Conservation (phyloP, 2,797 vertebrate species). For the Catharus ustulatus region DNA sequence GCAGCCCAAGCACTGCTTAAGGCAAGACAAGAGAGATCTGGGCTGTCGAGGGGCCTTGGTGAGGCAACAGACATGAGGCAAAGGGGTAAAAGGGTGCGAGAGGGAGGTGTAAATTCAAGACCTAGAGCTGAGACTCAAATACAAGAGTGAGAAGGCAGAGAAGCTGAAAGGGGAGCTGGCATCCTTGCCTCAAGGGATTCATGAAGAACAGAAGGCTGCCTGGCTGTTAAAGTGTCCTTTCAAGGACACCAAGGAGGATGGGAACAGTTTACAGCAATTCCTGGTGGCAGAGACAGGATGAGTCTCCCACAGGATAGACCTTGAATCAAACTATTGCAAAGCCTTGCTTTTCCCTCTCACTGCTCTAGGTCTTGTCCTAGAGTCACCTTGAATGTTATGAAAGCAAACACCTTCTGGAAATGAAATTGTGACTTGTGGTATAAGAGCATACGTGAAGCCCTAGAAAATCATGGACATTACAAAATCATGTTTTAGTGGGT, state of each 20-base stretch:
- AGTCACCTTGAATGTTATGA: not conserved
- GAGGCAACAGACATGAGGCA: not conserved
- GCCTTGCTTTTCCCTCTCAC: not conserved
- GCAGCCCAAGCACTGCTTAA: not conserved
- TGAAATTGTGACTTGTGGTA: not conserved
- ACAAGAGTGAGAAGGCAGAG: not conserved
- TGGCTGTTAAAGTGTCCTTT: not conserved
- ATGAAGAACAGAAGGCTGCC: not conserved
- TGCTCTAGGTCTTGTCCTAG: not conserved
- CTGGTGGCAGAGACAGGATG: not conserved
- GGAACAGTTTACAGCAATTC: not conserved
- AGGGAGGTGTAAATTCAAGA: not conserved
- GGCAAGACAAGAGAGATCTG: not conserved
- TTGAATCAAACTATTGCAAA: not conserved
- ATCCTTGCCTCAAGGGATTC: not conserved
- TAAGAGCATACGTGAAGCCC: not conserved
- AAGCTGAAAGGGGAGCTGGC: not conserved
- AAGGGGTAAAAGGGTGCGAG: not conserved
- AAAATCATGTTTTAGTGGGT: not conserved
- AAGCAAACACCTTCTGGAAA: constrained; percentile 10
- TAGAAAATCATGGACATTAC: not conserved
- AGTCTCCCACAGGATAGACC: not conserved
- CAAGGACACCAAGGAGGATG: not conserved
- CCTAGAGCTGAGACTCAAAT: not conserved
- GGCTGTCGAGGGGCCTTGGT: not conserved